Conservation (phyloP, 2,113 vertebrate species). For the Tricholaema leucomelas region DNA sequence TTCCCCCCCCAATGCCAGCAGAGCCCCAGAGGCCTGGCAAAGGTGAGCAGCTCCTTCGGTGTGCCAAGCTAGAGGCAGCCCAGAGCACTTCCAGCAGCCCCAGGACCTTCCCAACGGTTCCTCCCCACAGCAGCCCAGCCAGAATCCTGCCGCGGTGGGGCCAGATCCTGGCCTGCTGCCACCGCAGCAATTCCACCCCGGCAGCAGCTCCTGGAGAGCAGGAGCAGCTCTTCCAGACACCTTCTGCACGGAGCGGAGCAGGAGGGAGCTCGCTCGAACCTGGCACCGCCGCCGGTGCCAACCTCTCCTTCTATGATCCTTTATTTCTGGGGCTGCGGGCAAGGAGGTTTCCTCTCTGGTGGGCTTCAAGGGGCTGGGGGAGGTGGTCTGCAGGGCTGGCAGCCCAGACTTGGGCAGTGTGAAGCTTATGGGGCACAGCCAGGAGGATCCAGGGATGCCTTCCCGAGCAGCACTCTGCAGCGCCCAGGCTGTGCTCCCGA, state of each 20-base stretch:
- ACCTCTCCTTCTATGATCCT: too few species aligned
- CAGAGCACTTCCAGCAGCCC: background rate
- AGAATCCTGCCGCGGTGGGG: background rate
- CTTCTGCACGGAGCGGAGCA: accelerated
- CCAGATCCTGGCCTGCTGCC: background rate
- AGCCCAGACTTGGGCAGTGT: too few species aligned
- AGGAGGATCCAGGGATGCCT: too few species aligned
- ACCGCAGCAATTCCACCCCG: accelerated
- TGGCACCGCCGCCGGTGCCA: background rate
- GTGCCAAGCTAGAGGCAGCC: background rate
- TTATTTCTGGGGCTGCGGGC: too few species aligned
- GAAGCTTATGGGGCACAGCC: too few species aligned
- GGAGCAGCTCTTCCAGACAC: background rate
- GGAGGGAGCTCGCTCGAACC: background rate
- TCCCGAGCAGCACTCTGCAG: too few species aligned
- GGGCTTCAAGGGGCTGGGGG: too few species aligned
- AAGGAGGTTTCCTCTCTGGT: too few species aligned
- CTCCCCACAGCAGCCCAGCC: background rate
- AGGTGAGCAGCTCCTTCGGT: background rate
- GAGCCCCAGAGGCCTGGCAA: background rate
- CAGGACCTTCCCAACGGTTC: background rate
- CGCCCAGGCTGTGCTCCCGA: too few species aligned
- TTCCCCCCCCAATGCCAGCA: background rate
- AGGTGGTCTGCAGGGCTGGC: too few species aligned
- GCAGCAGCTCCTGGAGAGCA: background rate